Conservation (phyloP, 2,888 invertebrate species). For the Drosophila rellima region DNA sequence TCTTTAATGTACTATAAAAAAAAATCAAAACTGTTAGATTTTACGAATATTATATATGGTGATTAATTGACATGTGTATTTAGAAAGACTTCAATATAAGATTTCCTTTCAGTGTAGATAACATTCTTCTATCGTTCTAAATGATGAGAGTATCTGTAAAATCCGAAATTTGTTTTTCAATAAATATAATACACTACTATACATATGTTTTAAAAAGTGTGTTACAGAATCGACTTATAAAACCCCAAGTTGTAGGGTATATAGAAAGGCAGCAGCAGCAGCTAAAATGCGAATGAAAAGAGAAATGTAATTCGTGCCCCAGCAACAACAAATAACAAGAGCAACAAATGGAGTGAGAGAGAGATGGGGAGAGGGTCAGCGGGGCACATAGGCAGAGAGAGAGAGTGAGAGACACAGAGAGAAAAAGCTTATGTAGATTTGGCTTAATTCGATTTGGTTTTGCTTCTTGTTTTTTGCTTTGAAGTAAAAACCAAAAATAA, state of each 20-base stretch:
- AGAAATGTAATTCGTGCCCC: constrained; percentile 81
- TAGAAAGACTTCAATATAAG: too few relatives aligned
- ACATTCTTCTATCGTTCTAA: neutral
- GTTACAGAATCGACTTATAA: too few relatives aligned
- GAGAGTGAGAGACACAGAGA: constrained; percentile 56
- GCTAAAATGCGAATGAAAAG: constrained; percentile 71
- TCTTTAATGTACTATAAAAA: neutral
- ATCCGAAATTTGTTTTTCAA: too few relatives aligned
- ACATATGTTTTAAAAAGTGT: too few relatives aligned
- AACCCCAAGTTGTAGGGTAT: constrained; percentile 5
- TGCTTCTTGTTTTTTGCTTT: constrained; percentile 59
- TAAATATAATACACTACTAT: too few relatives aligned
- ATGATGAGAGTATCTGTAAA: too few relatives aligned
- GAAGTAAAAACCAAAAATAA: constrained; percentile 66
- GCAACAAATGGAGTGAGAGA: constrained; percentile 57
- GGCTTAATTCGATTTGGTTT: constrained; percentile 77
- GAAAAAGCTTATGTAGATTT: constrained; percentile 79
- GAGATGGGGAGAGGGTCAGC: constrained; percentile 3
- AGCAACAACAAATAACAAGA: constrained; percentile 54
- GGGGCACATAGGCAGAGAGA: neutral
- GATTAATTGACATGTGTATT: neutral
- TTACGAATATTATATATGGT: neutral
- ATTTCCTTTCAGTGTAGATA: too few relatives aligned
- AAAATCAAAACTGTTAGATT: too few relatives aligned
- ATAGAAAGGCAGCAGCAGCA: constrained; percentile 56